Conservation (phyloP, 2,113 vertebrate species). For the Otocyon megalotis region DNA sequence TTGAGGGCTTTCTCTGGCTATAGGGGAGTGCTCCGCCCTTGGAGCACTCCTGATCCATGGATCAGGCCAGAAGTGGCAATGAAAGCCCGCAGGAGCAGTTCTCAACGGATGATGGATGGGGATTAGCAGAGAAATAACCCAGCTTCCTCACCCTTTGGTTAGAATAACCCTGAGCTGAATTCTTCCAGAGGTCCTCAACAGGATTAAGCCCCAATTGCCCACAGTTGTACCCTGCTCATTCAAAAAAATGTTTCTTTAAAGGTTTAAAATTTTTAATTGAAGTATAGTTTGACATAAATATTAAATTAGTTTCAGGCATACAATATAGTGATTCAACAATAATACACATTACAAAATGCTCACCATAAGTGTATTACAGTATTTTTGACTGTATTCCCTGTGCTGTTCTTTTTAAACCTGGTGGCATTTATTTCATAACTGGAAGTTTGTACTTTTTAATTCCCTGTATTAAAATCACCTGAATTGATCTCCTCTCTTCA, state of each 20-base stretch:
- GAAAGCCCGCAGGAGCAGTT: background rate
- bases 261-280: background rate
- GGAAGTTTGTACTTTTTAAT: background rate
- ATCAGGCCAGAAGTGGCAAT: background rate
- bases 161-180: slow-evolving; percentile 5
- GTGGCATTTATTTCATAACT: background rate
- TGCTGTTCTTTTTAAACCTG: background rate
- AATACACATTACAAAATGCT: background rate
- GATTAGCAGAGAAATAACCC: background rate
- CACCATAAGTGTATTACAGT: background rate
- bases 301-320: background rate
- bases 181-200: background rate
- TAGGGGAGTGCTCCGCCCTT: background rate
- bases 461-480: background rate
- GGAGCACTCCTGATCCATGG: too few species aligned
- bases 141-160: background rate
- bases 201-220: background rate
- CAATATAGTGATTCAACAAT: background rate
- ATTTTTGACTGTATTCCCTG: background rate
- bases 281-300: background rate
- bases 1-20: background rate
- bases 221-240: background rate
- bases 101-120: background rate
- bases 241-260: background rate
- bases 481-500: background rate